Base-by-base conservation (phyloP, 2,797 vertebrate genomes). In the Loriculus beryllinus region DNA sequence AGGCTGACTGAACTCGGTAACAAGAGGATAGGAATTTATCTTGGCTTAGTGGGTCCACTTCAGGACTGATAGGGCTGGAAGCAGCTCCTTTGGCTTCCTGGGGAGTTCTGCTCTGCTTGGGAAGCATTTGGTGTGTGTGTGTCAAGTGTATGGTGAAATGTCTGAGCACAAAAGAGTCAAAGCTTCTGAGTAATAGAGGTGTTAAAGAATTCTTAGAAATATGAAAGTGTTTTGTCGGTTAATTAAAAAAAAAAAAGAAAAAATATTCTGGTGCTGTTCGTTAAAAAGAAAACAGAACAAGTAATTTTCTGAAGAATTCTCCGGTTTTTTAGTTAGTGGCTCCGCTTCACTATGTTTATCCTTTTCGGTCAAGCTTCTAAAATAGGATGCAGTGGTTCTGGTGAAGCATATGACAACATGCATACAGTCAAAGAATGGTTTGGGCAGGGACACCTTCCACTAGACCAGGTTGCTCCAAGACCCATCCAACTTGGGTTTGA, bases 341-440 rank as follows among this genome's bases (percentile, higher is more conserved):
- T 86, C 47, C 49, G 49, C 20, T 93, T 84, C 18, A 33, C 31
- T n/a, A 16, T 60, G 13, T 78, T 90, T 47, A 54, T 74, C 12
- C 11, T 35, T 86, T 76, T 59, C 79, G 64, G 18, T 71, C 57
- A 78, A 64, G 31, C 37, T 86, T 92, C 31, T 68, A 26, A 75
- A 37, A 54, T 56, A 18, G 2, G 2, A 60, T 83, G 65, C 37
- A 33, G 28, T 23, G 13, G 28, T 89, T 29, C 51, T 43, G 21
- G 29, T 0, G 2, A 31, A 33, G 45, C 14, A 21, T 33, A 4
- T 26, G 25, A 39, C 31, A 40, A 48, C 33, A 12, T 40, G 31
- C 0, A 0, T 51, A 31, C 0, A 0, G 52, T n/a, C 31, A 54
- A 54, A n/a, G 20, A n/a, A 54, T 54, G 8, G 20, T n/a, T 22